Percentiles rank a stretch among this genome's conserved stretches.
phyloP scores from a whole-genome alignment of 2,113 vertebrate genomes.

The mouse (Mus musculus) region GRCm39 chr14:78510001-78510500 shows the following conservation, averaged over 20 bases:
- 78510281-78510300: not conserved
- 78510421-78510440: not conserved
- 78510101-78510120: not conserved
- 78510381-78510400: not conserved
- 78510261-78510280: not conserved
- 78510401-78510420: not conserved
- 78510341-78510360: not conserved
- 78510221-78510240: conserved; percentile 10
- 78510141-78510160: not conserved
- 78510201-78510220: not conserved
- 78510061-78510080: not conserved
- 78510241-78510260: not conserved
- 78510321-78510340: not conserved
- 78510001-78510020: not conserved
- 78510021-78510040: not conserved
- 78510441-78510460: not conserved
- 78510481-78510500: not conserved
- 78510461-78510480: not conserved
- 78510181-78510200: not conserved
- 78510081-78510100: not conserved
- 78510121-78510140: not conserved
- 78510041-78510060: not conserved
- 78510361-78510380: not conserved
- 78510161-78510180: conserved; percentile 19
- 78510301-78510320: not conserved